phyloP scores from a whole-genome alignment of 2,113 vertebrate genomes.

The Mesoclemmys tuberculata region DNA sequence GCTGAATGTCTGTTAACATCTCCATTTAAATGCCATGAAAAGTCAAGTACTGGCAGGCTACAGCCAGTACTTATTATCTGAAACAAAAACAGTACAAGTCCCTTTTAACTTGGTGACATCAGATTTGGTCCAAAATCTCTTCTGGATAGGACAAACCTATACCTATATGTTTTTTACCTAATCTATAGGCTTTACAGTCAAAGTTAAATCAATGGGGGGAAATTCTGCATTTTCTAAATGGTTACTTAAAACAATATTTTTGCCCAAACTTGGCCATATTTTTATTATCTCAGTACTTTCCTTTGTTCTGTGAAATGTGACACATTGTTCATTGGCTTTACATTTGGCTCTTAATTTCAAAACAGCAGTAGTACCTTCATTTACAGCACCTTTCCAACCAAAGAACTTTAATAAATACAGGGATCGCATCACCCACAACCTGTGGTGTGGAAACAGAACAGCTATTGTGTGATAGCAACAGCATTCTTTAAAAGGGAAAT shows the following conservation, averaged over 20 bases:
- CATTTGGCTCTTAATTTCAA: not conserved
- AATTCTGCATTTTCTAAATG: not conserved
- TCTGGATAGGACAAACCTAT: not conserved
- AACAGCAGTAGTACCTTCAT: not conserved
- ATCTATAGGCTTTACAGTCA: not conserved
- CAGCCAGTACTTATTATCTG: not conserved
- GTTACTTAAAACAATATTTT: not conserved
- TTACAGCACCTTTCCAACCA: not conserved
- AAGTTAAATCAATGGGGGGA: not conserved
- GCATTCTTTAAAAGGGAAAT: not conserved
- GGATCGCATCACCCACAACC: not conserved
- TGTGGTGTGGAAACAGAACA: not conserved
- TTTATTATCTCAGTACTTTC: not conserved
- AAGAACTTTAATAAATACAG: not conserved
- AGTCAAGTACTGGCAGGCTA: conserved; percentile 24
- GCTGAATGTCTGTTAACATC: conserved; percentile 44
- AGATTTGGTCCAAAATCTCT: conserved; percentile 19
- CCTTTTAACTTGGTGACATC: not conserved
- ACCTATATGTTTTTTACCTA: not conserved
- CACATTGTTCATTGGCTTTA: not conserved
- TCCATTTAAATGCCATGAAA: conserved; percentile 62
- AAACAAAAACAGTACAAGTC: conserved; percentile 27
- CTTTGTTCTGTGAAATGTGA: not conserved
- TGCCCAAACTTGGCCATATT: not conserved
- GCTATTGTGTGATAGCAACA: not conserved